Base-by-base conservation (phyloP, 2,888 invertebrate species). In the Heteromurus nitidus region DNA sequence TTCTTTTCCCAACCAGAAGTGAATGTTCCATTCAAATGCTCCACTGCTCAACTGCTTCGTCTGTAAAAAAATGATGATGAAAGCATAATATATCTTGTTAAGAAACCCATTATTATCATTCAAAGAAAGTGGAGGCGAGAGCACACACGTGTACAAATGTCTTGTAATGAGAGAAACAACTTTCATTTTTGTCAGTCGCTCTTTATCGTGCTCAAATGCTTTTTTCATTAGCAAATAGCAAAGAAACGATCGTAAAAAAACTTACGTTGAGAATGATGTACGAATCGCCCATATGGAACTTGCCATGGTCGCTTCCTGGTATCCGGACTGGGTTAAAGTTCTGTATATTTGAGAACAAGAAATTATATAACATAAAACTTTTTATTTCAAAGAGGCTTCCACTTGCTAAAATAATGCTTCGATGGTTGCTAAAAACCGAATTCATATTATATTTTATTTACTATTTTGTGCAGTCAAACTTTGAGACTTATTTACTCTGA, bases 241-340 rank as follows among this genome's bases (percentile, higher is more conserved):
- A 13, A 36, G 36, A 7, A 36, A 36, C 36, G 7, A 13, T 36
- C 13, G 36, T 36, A 13, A 7, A 9, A 13, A 7, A 58, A 90
- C 93, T 92, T 91, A 95, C 95, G 90, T 93, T 93, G 1, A 95
- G 89, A 24, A 96, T 91, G 77, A 96, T 93, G 89, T 95, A 96
- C 0, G 95, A 95, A 88, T 96, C 96, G 0, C 96, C 96, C 74
- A 93, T 93, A 89, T 93, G 93, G 90, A 96, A 96, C 89, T 95
- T 95, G 1, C 96, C 96, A 88, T 92, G 93, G 86, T 95, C 93
- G 60, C 91, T 91, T 81, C 91, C 91, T 0, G 94, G 92, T 67
- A 95, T 93, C 0, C 92, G 90, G 0, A 94, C 94, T 1, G 96
- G 94, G 86, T 94, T 93, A 88, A 96, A 96, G 87, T 94, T 93